These are phyloP conservation scores for Drosophila ananassae DNA, from an alignment of 1,140 invertebrate genomes.

Conservation along the genomic window DNA sequence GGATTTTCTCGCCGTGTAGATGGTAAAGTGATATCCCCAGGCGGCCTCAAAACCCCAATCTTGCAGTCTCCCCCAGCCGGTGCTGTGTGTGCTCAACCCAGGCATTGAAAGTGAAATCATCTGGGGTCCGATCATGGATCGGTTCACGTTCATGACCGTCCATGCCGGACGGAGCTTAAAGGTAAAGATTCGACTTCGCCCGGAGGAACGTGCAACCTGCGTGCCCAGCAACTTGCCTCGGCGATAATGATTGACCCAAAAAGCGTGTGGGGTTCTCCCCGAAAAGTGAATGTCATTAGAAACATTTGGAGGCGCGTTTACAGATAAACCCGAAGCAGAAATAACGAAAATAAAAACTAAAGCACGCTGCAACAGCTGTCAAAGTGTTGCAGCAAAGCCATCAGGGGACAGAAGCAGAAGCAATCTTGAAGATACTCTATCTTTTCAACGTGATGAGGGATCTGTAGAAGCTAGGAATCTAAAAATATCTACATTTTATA, in stretches of 20 bases:
- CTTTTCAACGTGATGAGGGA: neutral
- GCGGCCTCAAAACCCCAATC: constrained; percentile 67
- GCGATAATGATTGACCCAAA: constrained; percentile 82
- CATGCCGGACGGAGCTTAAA: constrained; percentile 59
- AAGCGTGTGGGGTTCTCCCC: constrained; percentile 52
- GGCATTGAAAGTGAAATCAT: constrained; percentile 79
- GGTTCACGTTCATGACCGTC: constrained; percentile 40
- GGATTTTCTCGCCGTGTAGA: constrained; percentile 14
- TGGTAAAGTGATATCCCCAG: constrained; percentile 59
- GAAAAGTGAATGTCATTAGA: constrained; percentile 82
- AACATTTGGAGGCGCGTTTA: constrained; percentile 52
- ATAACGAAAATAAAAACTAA: constrained; percentile 53
- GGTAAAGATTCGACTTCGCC: constrained; percentile 10
- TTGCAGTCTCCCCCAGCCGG: neutral
- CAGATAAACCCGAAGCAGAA: constrained; percentile 62
- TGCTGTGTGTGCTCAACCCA: constrained; percentile 36
- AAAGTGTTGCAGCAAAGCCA: constrained; percentile 48
- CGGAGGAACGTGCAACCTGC: constrained; percentile 72
- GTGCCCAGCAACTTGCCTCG: constrained; percentile 73
- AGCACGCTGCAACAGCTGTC: constrained; percentile 73
- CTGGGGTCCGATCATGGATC: constrained; percentile 15
- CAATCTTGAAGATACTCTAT: neutral
- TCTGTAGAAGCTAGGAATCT: no score
- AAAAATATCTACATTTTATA: no score
- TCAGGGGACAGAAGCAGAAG: constrained; percentile 28